phyloP scores from a whole-genome alignment of 2,113 vertebrate species.

The Ahaetulla prasina region DNA sequence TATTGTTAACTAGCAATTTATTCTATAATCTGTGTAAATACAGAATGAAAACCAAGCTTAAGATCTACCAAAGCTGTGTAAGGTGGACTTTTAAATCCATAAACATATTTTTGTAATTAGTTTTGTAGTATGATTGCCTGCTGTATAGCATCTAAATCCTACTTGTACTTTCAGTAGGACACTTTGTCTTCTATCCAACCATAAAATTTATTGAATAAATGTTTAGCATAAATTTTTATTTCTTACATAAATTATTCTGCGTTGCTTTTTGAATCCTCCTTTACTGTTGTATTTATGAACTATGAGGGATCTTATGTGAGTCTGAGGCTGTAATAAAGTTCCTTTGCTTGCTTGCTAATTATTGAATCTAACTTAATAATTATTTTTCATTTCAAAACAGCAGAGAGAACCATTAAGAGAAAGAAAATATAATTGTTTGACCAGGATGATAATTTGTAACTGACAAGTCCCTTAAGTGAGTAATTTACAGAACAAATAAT shows the following conservation, averaged over 20 bases:
- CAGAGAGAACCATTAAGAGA: not conserved
- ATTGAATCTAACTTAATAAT: not conserved
- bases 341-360: not conserved
- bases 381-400: not conserved
- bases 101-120: not conserved
- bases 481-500: not conserved
- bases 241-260: not conserved
- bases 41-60: not conserved
- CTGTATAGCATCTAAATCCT: not conserved
- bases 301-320: not conserved
- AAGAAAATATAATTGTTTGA: not conserved
- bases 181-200: not conserved
- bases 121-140: not conserved
- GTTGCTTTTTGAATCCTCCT: not conserved
- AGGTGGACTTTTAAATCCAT: not conserved
- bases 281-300: not conserved
- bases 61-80: not conserved
- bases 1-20: not conserved
- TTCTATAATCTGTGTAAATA: not conserved
- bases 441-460: not conserved
- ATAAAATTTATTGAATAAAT: not conserved
- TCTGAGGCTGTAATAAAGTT: not conserved
- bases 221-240: not conserved
- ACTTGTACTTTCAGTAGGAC: not conserved
- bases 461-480: not conserved